Evolutionary conservation across 2,113 vertebrate species (phyloP).

Genomic region (Miniopterus natalensis): DNA sequence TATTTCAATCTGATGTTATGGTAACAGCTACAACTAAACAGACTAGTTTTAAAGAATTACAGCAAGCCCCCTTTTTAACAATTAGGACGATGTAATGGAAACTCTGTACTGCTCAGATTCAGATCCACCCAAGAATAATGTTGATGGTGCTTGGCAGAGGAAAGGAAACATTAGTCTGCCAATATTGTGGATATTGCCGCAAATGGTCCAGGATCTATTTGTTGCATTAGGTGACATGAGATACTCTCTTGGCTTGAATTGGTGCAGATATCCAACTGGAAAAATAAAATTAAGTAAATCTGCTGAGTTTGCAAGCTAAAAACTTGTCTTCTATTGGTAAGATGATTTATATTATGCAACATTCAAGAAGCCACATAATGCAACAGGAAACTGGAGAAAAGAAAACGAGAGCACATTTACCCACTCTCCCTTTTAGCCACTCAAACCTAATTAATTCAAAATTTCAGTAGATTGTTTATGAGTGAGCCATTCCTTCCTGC

Average conservation of each 20-base stretch:
- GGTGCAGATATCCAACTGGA: constrained; percentile 78
- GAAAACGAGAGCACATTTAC: constrained; percentile 49
- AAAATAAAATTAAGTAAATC: constrained; percentile 87
- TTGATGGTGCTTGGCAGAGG: constrained; percentile 86
- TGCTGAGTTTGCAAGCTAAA: constrained; percentile 82
- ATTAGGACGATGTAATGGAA: constrained; percentile 87
- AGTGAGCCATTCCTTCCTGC: constrained; percentile 69
- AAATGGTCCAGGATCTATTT: constrained; percentile 83
- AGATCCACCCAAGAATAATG: constrained; percentile 87
- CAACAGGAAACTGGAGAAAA: constrained; percentile 69
- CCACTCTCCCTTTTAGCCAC: constrained; percentile 47
- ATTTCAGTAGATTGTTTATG: constrained; percentile 70
- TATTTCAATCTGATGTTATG: constrained; percentile 84
- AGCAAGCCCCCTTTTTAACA: constrained; percentile 84
- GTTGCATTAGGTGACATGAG: constrained; percentile 85
- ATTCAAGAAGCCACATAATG: constrained; percentile 79
- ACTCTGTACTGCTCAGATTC: constrained; percentile 81
- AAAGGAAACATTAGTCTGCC: constrained; percentile 81
- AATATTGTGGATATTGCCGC: constrained; percentile 78
- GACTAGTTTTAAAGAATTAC: constrained; percentile 81
- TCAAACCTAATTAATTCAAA: constrained; percentile 76
- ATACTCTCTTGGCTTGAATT: constrained; percentile 82
- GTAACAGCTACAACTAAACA: constrained; percentile 86
- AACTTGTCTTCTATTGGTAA: constrained; percentile 78
- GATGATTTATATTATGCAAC: constrained; percentile 82